Percentiles rank a stretch among this genome's conserved stretches.
These are phyloP conservation scores for Xanthostigma xanthostigma DNA, from an alignment of 2,888 invertebrate genomes.

Conservation along the genomic window DNA sequence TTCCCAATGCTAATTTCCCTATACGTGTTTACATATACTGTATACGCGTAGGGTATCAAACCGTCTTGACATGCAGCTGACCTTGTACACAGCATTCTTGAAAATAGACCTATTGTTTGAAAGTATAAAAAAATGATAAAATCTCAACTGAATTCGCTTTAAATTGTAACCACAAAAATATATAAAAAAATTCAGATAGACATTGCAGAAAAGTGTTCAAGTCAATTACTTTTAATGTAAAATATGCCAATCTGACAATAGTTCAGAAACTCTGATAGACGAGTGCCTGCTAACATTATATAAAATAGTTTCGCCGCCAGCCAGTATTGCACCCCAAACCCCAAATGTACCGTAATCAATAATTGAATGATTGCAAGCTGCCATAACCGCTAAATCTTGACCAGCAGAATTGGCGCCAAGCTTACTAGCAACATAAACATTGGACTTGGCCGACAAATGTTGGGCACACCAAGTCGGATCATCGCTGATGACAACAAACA, in stretches of 20 bases:
- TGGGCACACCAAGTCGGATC: constrained; percentile 32
- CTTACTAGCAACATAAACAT: constrained; percentile 28
- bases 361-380: constrained; percentile 35
- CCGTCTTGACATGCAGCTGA: too few relatives aligned
- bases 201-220: too few relatives aligned
- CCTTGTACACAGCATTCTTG: too few relatives aligned
- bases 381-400: constrained; percentile 32
- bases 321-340: constrained; percentile 34
- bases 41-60: too few relatives aligned
- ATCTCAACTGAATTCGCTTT: too few relatives aligned
- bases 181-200: too few relatives aligned
- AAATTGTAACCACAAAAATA: too few relatives aligned
- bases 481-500: constrained; percentile 33
- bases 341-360: constrained; percentile 37
- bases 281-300: constrained; percentile 29
- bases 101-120: too few relatives aligned
- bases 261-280: constrained; percentile 25
- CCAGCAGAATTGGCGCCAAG: constrained; percentile 24
- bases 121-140: too few relatives aligned
- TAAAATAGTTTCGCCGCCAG: constrained; percentile 32
- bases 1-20: too few relatives aligned
- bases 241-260: constrained; percentile 30
- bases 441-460: constrained; percentile 22
- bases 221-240: constrained; percentile 9
- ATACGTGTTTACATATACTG: too few relatives aligned